Evolutionary conservation across 2,888 invertebrate species (phyloP).

Genomic region (Troides helena): DNA sequence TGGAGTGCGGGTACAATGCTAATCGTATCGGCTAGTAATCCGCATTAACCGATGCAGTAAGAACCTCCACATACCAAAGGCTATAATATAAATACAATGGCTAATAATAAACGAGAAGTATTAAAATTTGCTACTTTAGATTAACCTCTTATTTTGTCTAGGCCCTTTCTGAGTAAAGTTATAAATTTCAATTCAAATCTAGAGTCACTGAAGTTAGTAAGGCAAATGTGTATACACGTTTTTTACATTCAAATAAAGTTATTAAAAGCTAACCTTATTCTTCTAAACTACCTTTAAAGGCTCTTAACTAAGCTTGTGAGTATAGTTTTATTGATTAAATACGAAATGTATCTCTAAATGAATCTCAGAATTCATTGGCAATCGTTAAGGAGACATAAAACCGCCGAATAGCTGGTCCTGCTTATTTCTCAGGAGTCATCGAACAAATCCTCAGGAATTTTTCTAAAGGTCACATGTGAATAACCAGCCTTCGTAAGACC

Average conservation of each 20-base stretch:
- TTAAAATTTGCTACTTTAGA: background rate
- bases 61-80: background rate
- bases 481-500: slow-evolving; percentile 59
- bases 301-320: no score
- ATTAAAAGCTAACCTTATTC: no score
- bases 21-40: slow-evolving; percentile 14
- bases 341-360: background rate
- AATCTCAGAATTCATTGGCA: background rate
- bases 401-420: background rate
- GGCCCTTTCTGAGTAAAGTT: no score
- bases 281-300: no score
- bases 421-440: slow-evolving; percentile 25
- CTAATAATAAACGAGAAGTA: background rate
- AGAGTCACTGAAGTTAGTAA: no score
- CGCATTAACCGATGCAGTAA: slow-evolving; percentile 12
- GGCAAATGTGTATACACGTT: no score
- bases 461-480: slow-evolving; percentile 74
- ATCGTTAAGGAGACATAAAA: background rate
- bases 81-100: background rate
- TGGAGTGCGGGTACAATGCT: slow-evolving; percentile 16
- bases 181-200: no score
- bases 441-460: slow-evolving; percentile 52
- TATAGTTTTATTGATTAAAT: background rate
- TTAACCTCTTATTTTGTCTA: no score
- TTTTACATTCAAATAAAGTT: no score